phyloP scores from a whole-genome alignment of 1,140 invertebrate species.

The Drosophila varians region DNA sequence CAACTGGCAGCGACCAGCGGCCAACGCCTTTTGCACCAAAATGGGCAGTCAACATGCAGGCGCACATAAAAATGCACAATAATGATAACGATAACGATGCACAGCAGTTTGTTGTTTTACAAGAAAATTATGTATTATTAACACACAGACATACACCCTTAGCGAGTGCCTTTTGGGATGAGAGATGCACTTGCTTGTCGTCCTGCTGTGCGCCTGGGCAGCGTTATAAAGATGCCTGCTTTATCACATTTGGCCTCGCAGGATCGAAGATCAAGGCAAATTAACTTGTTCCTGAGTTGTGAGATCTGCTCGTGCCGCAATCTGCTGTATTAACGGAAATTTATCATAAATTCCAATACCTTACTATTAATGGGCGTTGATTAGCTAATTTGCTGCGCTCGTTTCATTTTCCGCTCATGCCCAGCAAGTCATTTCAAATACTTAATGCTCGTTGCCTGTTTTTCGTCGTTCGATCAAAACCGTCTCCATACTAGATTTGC shows the following conservation, averaged over 20 bases:
- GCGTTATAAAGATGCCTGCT: slow-evolving; percentile 72
- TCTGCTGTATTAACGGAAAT: slow-evolving; percentile 64
- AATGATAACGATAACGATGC: slow-evolving; percentile 81
- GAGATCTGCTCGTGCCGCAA: slow-evolving; percentile 62
- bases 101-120: slow-evolving; percentile 78
- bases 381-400: slow-evolving; percentile 81
- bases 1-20: slow-evolving; percentile 16
- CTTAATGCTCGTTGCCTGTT: slow-evolving; percentile 53
- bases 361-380: slow-evolving; percentile 77
- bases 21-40: slow-evolving; percentile 52
- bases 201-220: slow-evolving; percentile 62
- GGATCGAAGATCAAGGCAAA: slow-evolving; percentile 32
- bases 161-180: slow-evolving; percentile 10
- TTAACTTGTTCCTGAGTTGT: slow-evolving; percentile 78
- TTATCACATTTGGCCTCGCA: slow-evolving; percentile 51
- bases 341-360: slow-evolving; percentile 81
- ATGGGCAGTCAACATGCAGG: slow-evolving; percentile 68
- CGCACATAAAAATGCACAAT: slow-evolving; percentile 76
- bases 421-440: slow-evolving; percentile 75
- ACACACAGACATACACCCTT: slow-evolving; percentile 33
- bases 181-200: slow-evolving; percentile 62
- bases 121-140: slow-evolving; percentile 81
- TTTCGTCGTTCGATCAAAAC: slow-evolving; percentile 70
- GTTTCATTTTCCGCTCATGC: slow-evolving; percentile 69
- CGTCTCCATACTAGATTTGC: slow-evolving; percentile 56